Conservation (phyloP, 2,113 vertebrate genomes). For the Menidia beryllina region DNA sequence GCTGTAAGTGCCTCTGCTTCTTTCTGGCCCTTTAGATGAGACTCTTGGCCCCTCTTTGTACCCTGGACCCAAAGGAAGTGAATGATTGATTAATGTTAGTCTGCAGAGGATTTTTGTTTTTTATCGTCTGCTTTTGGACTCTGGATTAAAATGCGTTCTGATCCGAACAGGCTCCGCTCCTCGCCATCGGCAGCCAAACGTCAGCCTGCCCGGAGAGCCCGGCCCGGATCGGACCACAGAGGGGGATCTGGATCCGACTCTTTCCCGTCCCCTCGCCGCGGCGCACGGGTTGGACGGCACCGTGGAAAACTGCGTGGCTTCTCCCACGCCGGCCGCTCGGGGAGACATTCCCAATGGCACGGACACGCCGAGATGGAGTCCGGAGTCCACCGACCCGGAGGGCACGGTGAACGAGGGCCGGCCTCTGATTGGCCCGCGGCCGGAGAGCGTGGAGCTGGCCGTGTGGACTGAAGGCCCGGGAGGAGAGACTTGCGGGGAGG, state of each 20-base stretch:
- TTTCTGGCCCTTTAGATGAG: background rate
- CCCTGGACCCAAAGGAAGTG: background rate
- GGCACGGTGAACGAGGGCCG: slow-evolving; percentile 66
- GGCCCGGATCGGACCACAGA: slow-evolving; percentile 28
- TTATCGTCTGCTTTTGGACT: slow-evolving; percentile 24
- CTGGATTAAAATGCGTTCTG: slow-evolving; percentile 33
- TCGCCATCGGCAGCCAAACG: slow-evolving; percentile 58
- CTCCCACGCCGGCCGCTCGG: slow-evolving; percentile 45
- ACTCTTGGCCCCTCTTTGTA: background rate
- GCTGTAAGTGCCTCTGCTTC: background rate
- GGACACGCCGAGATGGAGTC: slow-evolving; percentile 61
- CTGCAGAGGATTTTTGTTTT: slow-evolving; percentile 20
- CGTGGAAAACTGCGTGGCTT: slow-evolving; percentile 63
- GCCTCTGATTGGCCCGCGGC: slow-evolving; percentile 64
- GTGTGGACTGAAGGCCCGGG: slow-evolving; percentile 69
- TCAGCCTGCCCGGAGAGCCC: slow-evolving; percentile 35
- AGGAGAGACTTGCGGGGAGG: slow-evolving; percentile 42
- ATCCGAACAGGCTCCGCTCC: slow-evolving; percentile 61
- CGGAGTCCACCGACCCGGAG: slow-evolving; percentile 62
- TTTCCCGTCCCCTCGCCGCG: slow-evolving; percentile 62
- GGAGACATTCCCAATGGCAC: slow-evolving; percentile 65
- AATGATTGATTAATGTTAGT: slow-evolving; percentile 4
- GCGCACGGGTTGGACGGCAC: slow-evolving; percentile 49
- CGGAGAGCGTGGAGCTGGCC: slow-evolving; percentile 77
- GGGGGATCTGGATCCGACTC: slow-evolving; percentile 50